These are phyloP conservation scores for Tenthredo distinguenda DNA, from an alignment of 2,888 invertebrate species.

Conservation along the genomic window DNA sequence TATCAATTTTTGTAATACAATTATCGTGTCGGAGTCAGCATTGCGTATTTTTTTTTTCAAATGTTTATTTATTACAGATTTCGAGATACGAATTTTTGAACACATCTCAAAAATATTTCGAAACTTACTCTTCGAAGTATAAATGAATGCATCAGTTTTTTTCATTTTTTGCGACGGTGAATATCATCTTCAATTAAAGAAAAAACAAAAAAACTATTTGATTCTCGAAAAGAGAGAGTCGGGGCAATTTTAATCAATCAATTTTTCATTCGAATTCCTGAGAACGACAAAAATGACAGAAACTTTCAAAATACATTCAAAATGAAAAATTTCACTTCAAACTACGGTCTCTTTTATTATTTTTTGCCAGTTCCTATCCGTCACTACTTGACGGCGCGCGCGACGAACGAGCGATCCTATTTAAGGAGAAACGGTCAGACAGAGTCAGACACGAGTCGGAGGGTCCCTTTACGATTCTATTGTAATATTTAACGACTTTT, in stretches of 20 bases:
- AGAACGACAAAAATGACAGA: not conserved
- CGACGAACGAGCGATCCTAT: not conserved
- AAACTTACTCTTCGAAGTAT: too few species aligned
- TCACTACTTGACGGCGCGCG: not conserved
- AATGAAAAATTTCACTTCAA: not conserved
- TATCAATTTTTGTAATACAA: too few species aligned
- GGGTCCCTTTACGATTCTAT: not conserved
- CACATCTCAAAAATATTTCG: too few species aligned
- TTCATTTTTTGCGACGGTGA: not conserved
- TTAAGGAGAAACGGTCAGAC: slow-evolving; percentile 32
- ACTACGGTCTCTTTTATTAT: not conserved
- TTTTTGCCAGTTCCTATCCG: not conserved
- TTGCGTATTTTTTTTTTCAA: too few species aligned
- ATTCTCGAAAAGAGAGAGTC: not conserved
- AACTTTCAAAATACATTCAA: not conserved
- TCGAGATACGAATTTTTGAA: not conserved
- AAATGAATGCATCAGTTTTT: not conserved
- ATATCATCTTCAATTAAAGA: not conserved
- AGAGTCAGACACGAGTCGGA: slow-evolving; percentile 17
- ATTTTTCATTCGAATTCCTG: too few species aligned
- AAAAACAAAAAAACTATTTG: not conserved
- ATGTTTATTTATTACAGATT: not conserved
- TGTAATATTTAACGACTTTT: slow-evolving; percentile 34
- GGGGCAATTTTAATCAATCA: too few species aligned
- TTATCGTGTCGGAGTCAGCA: too few species aligned